Evolutionary conservation across 2,797 vertebrate genomes (phyloP).

Genomic region (Myotis vivesi): DNA sequence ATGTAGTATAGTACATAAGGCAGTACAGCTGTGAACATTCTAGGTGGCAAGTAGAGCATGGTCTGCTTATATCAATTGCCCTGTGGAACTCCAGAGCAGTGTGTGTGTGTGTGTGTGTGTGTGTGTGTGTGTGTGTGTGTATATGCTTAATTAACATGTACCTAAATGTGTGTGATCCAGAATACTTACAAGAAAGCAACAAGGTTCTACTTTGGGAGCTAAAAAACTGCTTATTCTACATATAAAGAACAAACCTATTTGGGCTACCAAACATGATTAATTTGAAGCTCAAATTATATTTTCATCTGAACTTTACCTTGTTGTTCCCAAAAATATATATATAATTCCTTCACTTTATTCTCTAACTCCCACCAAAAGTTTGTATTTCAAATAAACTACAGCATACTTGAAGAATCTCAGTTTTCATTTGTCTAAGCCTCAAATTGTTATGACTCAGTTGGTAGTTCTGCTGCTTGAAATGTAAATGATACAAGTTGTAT

Average conservation of each 20-base stretch:
- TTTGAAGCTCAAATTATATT: constrained; percentile 4
- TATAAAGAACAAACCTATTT: not conserved
- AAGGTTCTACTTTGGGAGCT: not conserved
- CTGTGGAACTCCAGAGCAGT: not conserved
- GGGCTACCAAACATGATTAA: not conserved
- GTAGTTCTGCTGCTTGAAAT: not conserved
- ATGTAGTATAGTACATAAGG: not conserved
- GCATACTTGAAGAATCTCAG: not conserved
- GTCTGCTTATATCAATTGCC: not conserved
- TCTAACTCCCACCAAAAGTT: not conserved
- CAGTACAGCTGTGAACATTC: not conserved
- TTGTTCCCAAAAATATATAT: not conserved
- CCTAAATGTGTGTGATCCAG: not conserved
- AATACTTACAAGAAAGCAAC: not conserved
- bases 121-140: too few relatives aligned
- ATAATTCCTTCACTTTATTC: not conserved
- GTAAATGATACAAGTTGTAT: constrained; percentile 5
- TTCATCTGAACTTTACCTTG: not conserved
- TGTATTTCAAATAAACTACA: not conserved
- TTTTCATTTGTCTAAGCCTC: constrained; percentile 27
- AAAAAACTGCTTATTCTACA: not conserved
- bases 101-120: too few relatives aligned
- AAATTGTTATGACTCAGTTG: constrained; percentile 20
- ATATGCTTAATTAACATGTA: not conserved
- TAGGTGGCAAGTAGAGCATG: not conserved